phyloP scores from a whole-genome alignment of 2,888 invertebrate species.

The Clanis bilineata region DNA sequence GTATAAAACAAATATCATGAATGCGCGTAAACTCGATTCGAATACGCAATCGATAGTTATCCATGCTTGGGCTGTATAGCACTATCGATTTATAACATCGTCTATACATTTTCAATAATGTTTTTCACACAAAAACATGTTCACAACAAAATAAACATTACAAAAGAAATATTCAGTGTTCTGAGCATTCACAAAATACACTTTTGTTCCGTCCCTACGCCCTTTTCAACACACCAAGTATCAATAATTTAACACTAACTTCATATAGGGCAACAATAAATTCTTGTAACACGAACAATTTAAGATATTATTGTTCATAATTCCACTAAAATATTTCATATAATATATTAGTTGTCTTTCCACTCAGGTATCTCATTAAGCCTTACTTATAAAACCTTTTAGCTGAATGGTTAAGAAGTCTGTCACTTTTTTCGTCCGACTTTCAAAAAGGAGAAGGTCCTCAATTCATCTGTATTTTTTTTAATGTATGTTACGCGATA shows the following conservation, averaged over 20 bases:
- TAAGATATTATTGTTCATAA: not conserved
- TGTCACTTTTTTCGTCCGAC: too few species aligned
- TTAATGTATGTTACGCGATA: too few species aligned
- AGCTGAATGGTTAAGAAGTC: too few species aligned
- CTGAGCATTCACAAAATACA: not conserved
- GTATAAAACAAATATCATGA: too few species aligned
- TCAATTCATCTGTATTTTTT: too few species aligned
- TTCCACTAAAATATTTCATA: conserved; percentile 1
- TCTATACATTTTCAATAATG: not conserved
- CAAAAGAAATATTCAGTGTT: conserved; percentile 3
- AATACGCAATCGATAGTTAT: too few species aligned
- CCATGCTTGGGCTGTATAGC: too few species aligned
- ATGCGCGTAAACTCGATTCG: too few species aligned
- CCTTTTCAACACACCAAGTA: conserved; percentile 4
- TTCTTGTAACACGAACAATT: conserved; percentile 9
- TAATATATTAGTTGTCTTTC: conserved; percentile 1
- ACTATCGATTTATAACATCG: not conserved
- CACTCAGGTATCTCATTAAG: not conserved
- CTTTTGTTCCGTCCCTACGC: conserved; percentile 9
- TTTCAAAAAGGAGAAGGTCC: too few species aligned
- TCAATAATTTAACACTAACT: conserved; percentile 3
- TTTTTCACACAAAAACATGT: not conserved
- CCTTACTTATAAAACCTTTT: too few species aligned
- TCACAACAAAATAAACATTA: conserved; percentile 6
- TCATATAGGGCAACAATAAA: conserved; percentile 11